Evolutionary conservation across 2,113 vertebrate species (phyloP), one percentile per base, ranked within the genome.

Genomic region (Scopus umbretta): DNA sequence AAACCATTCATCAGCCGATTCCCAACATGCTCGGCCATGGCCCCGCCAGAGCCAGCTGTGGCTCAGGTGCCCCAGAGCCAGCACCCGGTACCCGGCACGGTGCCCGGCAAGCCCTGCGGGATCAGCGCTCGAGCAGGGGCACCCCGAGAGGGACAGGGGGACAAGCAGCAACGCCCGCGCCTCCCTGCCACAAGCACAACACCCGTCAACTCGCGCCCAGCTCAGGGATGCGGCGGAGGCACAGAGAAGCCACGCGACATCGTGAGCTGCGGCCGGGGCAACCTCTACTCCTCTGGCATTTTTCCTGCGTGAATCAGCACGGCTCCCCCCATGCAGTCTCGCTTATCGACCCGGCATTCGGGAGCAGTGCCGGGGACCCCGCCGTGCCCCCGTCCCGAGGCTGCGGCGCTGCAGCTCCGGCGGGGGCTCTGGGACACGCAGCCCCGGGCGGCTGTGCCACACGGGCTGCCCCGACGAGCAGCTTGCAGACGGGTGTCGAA

Each of bases 21-120:
- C 52, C 61, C 72, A 58, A 27, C 1, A 15, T 0, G 4, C n/a
- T 78, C 3, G 7, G 56, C 49, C 23, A 2, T 0, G 2, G n/a
- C 16, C 36, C 11, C 4, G 3, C 9, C 21, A 6, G 27, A 58
- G 18, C 30, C 56, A 47, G 42, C 11, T 16, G 49, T 5, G 2
- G 40, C 43, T 43, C 75, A 23, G 43, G 61, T 67, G 89, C 22
- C 45, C 34, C 16, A 2, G 52, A 23, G 38, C 26, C 92, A 75
- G 55, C 66, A 58, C 58, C 34, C 6, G 5, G 55, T 61, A 58
- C 58, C 34, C 6, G 5, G 2, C 56, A 71, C 1, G 0, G 47
- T 8, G 30, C 42, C 63, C 32, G 13, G 30, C 21, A 13, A 22
- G 9, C 25, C 34, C 55, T 25, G 36, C 1, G 27, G 52, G 42